phyloP scores from a whole-genome alignment of 2,113 vertebrate species.

The Caranx ignobilis region DNA sequence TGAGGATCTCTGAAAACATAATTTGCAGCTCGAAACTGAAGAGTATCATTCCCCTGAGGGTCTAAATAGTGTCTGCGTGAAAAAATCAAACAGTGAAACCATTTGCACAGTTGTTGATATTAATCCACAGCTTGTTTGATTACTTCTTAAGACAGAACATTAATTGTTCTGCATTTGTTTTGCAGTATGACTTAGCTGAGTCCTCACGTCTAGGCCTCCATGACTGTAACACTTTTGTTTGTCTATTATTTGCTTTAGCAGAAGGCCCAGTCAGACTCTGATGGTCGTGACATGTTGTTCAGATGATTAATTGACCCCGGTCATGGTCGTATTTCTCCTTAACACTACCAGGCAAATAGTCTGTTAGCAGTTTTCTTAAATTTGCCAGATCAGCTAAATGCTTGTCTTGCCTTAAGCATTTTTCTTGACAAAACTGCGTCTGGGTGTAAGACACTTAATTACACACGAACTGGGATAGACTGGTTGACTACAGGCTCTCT shows the following conservation, averaged over 20 bases:
- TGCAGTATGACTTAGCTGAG: neutral
- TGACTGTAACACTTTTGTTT: conserved; percentile 28
- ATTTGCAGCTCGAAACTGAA: neutral
- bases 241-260: conserved; percentile 25
- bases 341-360: conserved; percentile 50
- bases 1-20: neutral
- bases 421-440: conserved; percentile 51
- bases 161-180: neutral
- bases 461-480: conserved; percentile 39
- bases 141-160: neutral
- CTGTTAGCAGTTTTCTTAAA: conserved; percentile 55
- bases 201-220: conserved; percentile 24
- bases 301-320: conserved; percentile 55
- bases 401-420: conserved; percentile 32
- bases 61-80: neutral
- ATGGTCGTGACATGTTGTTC: conserved; percentile 55
- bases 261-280: conserved; percentile 16
- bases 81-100: conserved; percentile 1
- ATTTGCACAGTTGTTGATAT: neutral
- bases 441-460: conserved; percentile 65
- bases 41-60: neutral
- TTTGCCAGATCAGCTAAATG: conserved; percentile 66
- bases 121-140: conserved; percentile 7
- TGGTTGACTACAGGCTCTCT: conserved; percentile 49
- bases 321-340: conserved; percentile 38